phyloP scores from a whole-genome alignment of 2,797 vertebrate genomes.

The Sebastolobus altivelis region DNA sequence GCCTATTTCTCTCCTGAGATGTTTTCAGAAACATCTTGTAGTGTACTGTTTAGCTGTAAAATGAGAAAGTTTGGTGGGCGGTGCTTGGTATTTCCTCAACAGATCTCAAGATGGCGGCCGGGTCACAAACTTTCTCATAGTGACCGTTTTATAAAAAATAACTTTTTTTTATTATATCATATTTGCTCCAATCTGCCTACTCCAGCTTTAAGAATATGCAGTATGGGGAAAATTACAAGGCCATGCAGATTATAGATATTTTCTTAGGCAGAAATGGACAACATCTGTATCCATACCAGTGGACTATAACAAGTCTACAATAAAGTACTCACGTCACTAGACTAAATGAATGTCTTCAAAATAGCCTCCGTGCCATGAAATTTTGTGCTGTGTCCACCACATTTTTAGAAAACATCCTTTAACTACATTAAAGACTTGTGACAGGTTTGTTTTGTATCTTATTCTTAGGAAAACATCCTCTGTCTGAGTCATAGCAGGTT shows the following conservation, averaged over 20 bases:
- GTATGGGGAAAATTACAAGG: background rate
- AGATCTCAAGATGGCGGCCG: too few species aligned
- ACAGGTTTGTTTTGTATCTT: constrained; percentile 73
- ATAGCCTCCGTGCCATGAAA: constrained; percentile 5
- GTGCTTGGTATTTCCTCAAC: too few species aligned
- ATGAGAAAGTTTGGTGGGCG: too few species aligned
- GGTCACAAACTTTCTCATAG: too few species aligned
- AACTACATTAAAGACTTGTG: constrained; percentile 53
- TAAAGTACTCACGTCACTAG: background rate
- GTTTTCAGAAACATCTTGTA: too few species aligned
- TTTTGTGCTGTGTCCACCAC: constrained; percentile 11
- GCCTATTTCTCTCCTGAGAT: too few species aligned
- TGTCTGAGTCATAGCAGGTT: constrained; percentile 78
- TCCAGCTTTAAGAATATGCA: background rate
- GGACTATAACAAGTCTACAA: constrained; percentile 2
- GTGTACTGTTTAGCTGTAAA: too few species aligned
- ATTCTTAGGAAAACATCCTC: constrained; percentile 76
- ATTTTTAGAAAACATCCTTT: constrained; percentile 50
- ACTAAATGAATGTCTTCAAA: constrained; percentile 15
- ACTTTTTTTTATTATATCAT: too few species aligned
- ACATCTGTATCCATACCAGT: background rate
- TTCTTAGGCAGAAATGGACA: background rate
- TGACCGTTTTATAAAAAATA: too few species aligned
- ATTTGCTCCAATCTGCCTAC: too few species aligned
- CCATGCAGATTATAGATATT: background rate